Base-by-base conservation (phyloP, 2,113 vertebrate genomes). In the Macroglossus sobrinus region DNA sequence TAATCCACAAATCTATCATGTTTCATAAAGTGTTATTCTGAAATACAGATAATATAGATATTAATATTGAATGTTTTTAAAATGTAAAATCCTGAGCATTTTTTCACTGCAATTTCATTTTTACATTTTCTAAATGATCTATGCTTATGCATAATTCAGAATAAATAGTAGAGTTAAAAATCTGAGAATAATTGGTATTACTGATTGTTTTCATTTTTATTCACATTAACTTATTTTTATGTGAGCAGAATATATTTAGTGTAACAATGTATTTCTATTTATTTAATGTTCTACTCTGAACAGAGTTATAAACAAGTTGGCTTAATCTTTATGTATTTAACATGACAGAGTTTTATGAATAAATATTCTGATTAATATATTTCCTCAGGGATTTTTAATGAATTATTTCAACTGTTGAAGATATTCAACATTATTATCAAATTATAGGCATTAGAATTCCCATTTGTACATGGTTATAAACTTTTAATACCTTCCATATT, bases 41-140 rank as follows among this genome's bases (percentile, higher is more conserved):
- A 95, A 97, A 97, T 94, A 95, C 6, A 96, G 94, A 97, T 91
- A 92, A 38, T 63, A 8, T 33, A 90, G 15, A 92, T 66, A 78
- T 14, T 61, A 13, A 96, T 80, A 84, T 2, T 80, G 53, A 82
- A 13, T 40, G 78, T 78, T 80, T 43, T 63, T 16, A 50, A 86
- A 87, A 90, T 72, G 78, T 7, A 85, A 76, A 12, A 13, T 43
- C 19, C 13, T 84, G 8, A 97, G 26, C 19, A 66, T 89, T 86
- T 95, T 98, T 94, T 53, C 9, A 97, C 55, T 97, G 63, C n/a
- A 97, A 74, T 95, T 69, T 97, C 59, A 96, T 86, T 97, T 91
- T 75, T 93, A 8, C 76, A 66, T 93, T 94, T 94, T 92, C 40
- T 92, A 93, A 96, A 50, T 78, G 16, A 96, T 91, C 14, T 43